phyloP scores from a whole-genome alignment of 2,797 vertebrate genomes.

The Philypnodon macrostomus region DNA sequence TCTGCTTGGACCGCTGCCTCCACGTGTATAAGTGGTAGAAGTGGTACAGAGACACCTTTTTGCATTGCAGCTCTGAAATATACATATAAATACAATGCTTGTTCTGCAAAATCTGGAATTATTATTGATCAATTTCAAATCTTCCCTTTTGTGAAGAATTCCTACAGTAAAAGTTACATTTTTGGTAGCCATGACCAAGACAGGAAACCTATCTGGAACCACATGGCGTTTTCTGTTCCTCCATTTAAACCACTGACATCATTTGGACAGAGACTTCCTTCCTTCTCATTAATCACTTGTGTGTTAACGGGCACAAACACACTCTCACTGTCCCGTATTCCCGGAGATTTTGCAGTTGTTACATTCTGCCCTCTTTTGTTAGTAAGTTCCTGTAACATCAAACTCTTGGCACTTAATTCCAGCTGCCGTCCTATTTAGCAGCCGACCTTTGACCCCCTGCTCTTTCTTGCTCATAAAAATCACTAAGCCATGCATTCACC shows the following conservation, averaged over 20 bases:
- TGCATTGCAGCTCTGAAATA: no score
- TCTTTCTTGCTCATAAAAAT: slow-evolving; percentile 16
- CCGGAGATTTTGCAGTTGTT: slow-evolving; percentile 52
- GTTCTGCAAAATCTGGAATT: no score
- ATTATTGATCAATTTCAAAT: neutral
- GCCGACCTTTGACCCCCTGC: slow-evolving; percentile 44
- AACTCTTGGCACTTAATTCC: slow-evolving; percentile 13
- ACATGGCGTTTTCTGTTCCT: slow-evolving; percentile 68
- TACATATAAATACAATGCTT: no score
- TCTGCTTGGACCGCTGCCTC: no score
- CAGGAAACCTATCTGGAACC: slow-evolving; percentile 67
- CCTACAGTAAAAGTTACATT: neutral
- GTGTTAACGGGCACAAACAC: slow-evolving; percentile 46
- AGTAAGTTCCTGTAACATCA: slow-evolving; percentile 27
- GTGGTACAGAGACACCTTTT: no score
- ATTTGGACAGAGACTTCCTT: slow-evolving; percentile 69
- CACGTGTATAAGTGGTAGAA: no score
- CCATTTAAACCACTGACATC: slow-evolving; percentile 62
- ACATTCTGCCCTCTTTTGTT: slow-evolving; percentile 50
- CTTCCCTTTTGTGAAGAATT: slow-evolving; percentile 1
- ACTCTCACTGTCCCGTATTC: slow-evolving; percentile 35
- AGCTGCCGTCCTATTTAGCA: slow-evolving; percentile 34
- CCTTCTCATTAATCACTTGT: slow-evolving; percentile 61
- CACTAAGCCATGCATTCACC: slow-evolving; percentile 11
- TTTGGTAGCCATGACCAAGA: slow-evolving; percentile 21